Base-by-base conservation (phyloP, 2,888 invertebrate genomes). In the Leucoma salicis region DNA sequence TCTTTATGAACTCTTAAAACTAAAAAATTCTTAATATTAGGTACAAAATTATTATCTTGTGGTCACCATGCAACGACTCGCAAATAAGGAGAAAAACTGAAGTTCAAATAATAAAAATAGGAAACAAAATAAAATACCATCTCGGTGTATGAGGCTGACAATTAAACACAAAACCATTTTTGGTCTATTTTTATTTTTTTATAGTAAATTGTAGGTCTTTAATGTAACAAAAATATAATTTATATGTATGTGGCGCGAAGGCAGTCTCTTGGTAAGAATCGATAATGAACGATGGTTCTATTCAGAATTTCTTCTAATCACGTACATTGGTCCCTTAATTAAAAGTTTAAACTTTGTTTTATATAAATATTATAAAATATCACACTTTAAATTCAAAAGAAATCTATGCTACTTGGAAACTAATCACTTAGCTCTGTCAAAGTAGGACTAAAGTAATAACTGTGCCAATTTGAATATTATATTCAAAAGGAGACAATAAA, bases 321-420 rank as follows among this genome's bases (percentile, higher is more conserved):
- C 76, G 79, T 82, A 88, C 74, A 87, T 89, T 89, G 88, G 89
- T 89, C 88, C 89, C 89, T 88, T 88, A 86, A 79, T 86, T 85
- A 82, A 85, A 87, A 83, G 83, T 81, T 85, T 83, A 76, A 85
- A 86, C 85, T 85, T 86, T 87, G 79, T 86, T 86, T 86, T 83
- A 58, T 35, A 87, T 87, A 86, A 87, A 87, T 87, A 87, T 84
- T 85, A 86, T 83, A 87, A 88, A 88, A 89, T 89, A 89, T 89
- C 89, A 89, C 89, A 88, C 89, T 86, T 88, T 87, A 86, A 86
- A 87, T 87, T 88, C 86, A 86, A 88, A 84, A 82, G 78, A 64
- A 84, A 82, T 79, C 82, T 85, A 84, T 78, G 61, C 86, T 87
- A 88, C 69, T 69, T 83, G 80, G 79, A 85, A 84, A 82, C 82